Percentiles rank a stretch among this genome's conserved stretches.
Evolutionary conservation across 1,140 invertebrate species (phyloP).

Genomic region (Drosophila asahinai): DNA sequence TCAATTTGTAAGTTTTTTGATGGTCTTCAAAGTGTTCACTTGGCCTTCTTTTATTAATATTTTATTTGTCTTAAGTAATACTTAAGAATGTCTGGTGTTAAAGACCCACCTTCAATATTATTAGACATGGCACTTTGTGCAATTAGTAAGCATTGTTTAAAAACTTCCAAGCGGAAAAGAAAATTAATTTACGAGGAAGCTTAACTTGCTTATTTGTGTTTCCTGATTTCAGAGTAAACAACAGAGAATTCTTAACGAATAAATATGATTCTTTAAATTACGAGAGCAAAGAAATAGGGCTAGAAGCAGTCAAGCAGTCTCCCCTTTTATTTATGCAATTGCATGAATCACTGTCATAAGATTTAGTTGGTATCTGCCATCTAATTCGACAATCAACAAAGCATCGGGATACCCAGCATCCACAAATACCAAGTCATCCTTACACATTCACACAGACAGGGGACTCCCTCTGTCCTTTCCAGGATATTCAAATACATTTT

Average conservation of each 20-base stretch:
- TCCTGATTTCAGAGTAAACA: not conserved
- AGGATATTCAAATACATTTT: conserved; percentile 34
- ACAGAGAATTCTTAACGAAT: not conserved
- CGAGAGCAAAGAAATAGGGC: not conserved
- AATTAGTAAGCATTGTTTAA: not conserved
- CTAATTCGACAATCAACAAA: conserved; percentile 50
- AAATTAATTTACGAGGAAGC: not conserved
- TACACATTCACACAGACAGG: not conserved
- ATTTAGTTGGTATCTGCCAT: conserved; percentile 36
- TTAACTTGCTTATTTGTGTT: not conserved
- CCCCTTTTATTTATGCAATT: conserved; percentile 15
- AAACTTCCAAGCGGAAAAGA: not conserved
- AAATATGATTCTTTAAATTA: not conserved
- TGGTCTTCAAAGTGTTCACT: too few relatives aligned
- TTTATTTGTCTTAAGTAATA: too few relatives aligned
- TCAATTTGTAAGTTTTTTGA: too few relatives aligned
- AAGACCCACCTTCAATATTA: not conserved
- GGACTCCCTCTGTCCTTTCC: not conserved
- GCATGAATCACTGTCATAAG: conserved; percentile 35
- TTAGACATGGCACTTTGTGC: not conserved
- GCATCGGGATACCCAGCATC: conserved; percentile 38
- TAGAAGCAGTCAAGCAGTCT: not conserved
- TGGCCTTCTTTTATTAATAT: too few relatives aligned
- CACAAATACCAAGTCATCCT: conserved; percentile 41
- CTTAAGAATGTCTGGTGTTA: too few relatives aligned